phyloP scores from a whole-genome alignment of 2,888 invertebrate species.

The Caenorhabditis virilis region DNA sequence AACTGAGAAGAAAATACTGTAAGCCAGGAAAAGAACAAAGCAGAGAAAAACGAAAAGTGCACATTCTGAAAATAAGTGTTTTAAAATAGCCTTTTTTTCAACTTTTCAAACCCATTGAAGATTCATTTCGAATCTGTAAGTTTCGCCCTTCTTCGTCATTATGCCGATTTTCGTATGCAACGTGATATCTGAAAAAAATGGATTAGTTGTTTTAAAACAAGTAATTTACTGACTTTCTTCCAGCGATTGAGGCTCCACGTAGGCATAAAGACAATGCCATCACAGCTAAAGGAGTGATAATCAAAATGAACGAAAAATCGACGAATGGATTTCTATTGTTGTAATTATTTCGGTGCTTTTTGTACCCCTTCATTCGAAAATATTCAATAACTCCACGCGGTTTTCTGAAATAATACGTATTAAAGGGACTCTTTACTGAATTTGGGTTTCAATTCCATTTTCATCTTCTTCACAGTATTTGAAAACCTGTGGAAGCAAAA shows the following conservation, averaged over 20 bases:
- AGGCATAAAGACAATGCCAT: constrained; percentile 72
- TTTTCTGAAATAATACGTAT: constrained; percentile 55
- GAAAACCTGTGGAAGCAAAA: too few species aligned
- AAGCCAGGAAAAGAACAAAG: constrained; percentile 29
- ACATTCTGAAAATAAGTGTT: constrained; percentile 33
- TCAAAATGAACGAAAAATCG: constrained; percentile 73
- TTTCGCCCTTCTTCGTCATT: constrained; percentile 15
- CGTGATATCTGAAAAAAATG: constrained; percentile 20
- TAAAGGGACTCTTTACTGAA: too few species aligned
- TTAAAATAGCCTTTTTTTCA: neutral
- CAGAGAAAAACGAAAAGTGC: constrained; percentile 25
- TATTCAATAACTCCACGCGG: constrained; percentile 69
- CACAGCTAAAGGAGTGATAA: constrained; percentile 74
- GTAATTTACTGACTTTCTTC: too few species aligned
- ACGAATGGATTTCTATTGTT: constrained; percentile 71
- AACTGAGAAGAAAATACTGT: constrained; percentile 12
- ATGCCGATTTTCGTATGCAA: constrained; percentile 27
- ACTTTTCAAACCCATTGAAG: constrained; percentile 25
- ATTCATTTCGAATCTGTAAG: constrained; percentile 27
- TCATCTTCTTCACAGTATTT: too few species aligned
- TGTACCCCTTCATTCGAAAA: constrained; percentile 25
- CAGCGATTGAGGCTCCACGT: constrained; percentile 21
- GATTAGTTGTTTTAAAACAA: neutral
- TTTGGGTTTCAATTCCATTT: too few species aligned
- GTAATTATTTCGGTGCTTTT: constrained; percentile 40